Conservation (phyloP, 2,797 vertebrate species). For the Hapalemur alaotrensis region DNA sequence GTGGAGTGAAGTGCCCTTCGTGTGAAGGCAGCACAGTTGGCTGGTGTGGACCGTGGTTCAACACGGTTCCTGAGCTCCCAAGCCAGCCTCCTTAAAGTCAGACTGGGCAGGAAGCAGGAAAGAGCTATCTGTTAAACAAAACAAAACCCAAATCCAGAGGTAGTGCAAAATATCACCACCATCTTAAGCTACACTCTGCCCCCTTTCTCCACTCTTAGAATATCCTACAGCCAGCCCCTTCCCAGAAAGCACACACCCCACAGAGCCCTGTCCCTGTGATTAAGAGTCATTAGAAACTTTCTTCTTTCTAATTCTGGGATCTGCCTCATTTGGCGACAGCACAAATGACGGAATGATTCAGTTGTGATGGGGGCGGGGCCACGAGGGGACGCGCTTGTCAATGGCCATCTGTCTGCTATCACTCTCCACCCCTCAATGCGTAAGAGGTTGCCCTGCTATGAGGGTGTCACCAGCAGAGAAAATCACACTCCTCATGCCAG, state of each 20-base stretch:
- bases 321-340: constrained; percentile 34
- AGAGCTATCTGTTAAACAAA: neutral
- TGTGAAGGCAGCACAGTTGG: neutral
- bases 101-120: neutral
- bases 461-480: neutral
- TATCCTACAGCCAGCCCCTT: neutral
- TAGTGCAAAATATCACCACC: neutral
- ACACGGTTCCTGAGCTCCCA: neutral
- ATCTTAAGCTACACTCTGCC: neutral
- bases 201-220: neutral
- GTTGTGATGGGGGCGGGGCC: constrained; percentile 55
- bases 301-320: constrained; percentile 47
- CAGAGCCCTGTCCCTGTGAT: constrained; percentile 27
- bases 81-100: neutral
- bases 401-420: constrained; percentile 64
- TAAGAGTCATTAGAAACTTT: neutral
- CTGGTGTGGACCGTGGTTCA: neutral
- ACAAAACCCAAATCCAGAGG: neutral
- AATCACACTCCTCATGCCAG: neutral
- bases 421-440: neutral
- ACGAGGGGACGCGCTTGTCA: constrained; percentile 61
- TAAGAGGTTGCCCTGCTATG: neutral
- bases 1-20: neutral
- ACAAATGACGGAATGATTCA: constrained; percentile 66
- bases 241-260: neutral